Base-by-base conservation (phyloP, 2,797 vertebrate genomes). In the Pipistrellus pygmaeus region DNA sequence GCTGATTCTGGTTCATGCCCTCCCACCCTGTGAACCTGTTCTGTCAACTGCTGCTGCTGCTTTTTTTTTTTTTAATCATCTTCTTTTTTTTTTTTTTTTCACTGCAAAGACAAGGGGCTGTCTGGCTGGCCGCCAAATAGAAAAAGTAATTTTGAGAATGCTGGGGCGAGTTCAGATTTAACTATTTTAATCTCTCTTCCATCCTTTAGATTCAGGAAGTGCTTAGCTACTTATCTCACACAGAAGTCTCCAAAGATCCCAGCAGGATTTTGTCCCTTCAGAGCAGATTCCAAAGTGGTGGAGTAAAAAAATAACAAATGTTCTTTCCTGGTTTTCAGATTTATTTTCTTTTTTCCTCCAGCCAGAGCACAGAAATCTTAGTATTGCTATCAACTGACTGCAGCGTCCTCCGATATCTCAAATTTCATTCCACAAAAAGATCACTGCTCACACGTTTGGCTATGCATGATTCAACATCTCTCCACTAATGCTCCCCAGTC, bases 331-430 rank as follows among this genome's bases (percentile, higher is more conserved):
- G 30, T 44, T 96, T 95, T 95, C 60, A 51, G 82, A 60, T 95
- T 94, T 75, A 88, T 94, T 90, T 93, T 90, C 91, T 48, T 93
- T 91, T 92, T 38, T 80, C 90, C 38, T 96, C 21, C 55, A 96
- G 77, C 35, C 77, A 41, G 30, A 92, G 88, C 23, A 96, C 21
- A 81, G 66, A 95, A 92, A 85, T 68, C 83, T 86, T 71, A 64
- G 15, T 44, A 76, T 11, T 94, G 72, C 35, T 53, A 55, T 1
- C 91, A 57, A 93, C 32, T 69, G 44, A 91, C 80, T 46, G 48
- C n/a, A 0, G 1, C 27, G 7, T 14, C 81, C 87, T 87, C 30
- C 64, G 32, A 46, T 62, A 83, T 83, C 90, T 87, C 64, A 84
- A 76, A n/a, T 17, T 38, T 57, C 17, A 46, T 35, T 94, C 72